phyloP scores from a whole-genome alignment of 2,797 vertebrate species.

The Melanotaenia boesemani region DNA sequence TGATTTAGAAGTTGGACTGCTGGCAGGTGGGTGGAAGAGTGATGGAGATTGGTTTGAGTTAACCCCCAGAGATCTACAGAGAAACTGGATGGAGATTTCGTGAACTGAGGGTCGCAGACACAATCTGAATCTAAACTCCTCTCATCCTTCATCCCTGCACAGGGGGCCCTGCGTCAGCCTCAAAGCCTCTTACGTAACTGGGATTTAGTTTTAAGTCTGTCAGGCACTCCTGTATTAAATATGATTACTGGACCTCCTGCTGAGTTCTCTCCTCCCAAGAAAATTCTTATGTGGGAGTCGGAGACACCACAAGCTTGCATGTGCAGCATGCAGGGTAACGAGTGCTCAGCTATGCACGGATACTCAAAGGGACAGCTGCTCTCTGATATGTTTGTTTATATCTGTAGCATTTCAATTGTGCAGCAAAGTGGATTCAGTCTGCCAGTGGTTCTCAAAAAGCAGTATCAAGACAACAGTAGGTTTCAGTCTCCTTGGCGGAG shows the following conservation, averaged over 20 bases:
- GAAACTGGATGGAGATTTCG: slow-evolving; percentile 66
- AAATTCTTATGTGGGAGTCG: slow-evolving; percentile 58
- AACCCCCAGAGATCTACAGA: slow-evolving; percentile 47
- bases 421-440: slow-evolving; percentile 26
- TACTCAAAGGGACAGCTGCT: slow-evolving; percentile 69
- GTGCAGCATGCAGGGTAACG: slow-evolving; percentile 53
- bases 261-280: slow-evolving; percentile 64
- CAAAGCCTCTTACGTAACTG: slow-evolving; percentile 84
- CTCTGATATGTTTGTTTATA: slow-evolving; percentile 49
- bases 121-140: slow-evolving; percentile 76
- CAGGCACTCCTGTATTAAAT: slow-evolving; percentile 80
- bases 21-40: slow-evolving; percentile 15
- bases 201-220: slow-evolving; percentile 81
- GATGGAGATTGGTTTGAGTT: slow-evolving; percentile 45
- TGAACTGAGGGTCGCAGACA: slow-evolving; percentile 75
- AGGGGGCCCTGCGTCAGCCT: slow-evolving; percentile 66
- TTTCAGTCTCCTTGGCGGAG: slow-evolving; percentile 11
- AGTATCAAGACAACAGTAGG: slow-evolving; percentile 13
- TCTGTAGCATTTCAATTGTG: slow-evolving; percentile 33
- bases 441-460: slow-evolving; percentile 31
- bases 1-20: slow-evolving; percentile 18
- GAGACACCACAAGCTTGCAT: slow-evolving; percentile 56
- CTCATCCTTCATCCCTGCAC: slow-evolving; percentile 62
- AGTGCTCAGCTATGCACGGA: slow-evolving; percentile 40
- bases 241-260: slow-evolving; percentile 82